A percentile compares a stretch with the other conserved stretches of the same genome.
Conservation (phyloP, 2,797 vertebrate genomes). For the Forpus xanthops region DNA sequence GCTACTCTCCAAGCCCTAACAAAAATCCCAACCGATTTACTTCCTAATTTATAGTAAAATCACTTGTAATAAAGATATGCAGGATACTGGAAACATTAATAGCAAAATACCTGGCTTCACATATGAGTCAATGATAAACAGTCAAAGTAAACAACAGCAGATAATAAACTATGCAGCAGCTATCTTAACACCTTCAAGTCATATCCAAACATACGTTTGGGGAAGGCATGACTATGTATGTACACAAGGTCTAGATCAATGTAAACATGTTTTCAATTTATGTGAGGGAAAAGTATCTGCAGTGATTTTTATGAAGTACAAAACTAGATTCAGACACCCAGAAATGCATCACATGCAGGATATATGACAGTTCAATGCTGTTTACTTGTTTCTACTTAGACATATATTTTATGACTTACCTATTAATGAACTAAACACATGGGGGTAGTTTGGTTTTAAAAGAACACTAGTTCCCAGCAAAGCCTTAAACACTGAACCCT, state of each 20-base stretch:
- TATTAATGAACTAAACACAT: neutral
- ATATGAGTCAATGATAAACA: neutral
- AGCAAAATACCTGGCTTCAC: neutral
- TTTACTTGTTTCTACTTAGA: neutral
- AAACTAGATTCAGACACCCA: neutral
- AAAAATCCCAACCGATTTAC: neutral
- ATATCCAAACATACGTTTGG: neutral
- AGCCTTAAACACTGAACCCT: neutral
- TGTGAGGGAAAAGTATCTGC: neutral
- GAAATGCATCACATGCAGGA: neutral
- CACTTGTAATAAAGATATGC: neutral
- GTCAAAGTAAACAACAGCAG: neutral
- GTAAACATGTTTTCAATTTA: neutral
- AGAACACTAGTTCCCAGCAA: neutral
- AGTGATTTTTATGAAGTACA: neutral
- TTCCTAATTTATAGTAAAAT: neutral
- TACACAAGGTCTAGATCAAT: neutral
- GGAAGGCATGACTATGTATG: neutral
- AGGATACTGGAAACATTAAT: neutral
- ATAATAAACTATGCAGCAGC: neutral
- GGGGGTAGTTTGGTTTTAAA: neutral
- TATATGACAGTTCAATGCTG: neutral
- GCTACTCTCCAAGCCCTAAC: neutral
- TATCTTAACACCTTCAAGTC: neutral
- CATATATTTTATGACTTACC: neutral